These are phyloP conservation scores for Nomada flava DNA, from an alignment of 2,888 invertebrate species.

Conservation along the genomic window DNA sequence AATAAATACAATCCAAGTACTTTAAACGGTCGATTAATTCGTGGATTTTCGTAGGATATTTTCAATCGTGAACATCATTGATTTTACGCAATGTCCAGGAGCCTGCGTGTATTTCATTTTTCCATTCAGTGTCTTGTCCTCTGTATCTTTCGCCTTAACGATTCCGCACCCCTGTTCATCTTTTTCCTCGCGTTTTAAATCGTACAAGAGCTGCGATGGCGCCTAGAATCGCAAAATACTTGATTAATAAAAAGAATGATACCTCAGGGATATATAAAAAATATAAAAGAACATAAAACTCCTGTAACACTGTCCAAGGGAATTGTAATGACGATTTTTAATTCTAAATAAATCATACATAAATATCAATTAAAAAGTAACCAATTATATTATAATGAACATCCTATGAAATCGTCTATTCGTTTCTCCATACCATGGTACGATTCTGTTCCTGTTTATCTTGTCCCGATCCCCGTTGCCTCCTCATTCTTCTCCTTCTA, in stretches of 20 bases:
- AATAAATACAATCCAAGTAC: background rate
- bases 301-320: too few species aligned
- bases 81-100: conserved; percentile 65
- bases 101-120: conserved; percentile 37
- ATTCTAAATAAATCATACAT: too few species aligned
- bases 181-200: conserved; percentile 23
- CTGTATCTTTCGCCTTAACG: conserved; percentile 18
- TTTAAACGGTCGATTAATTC: conserved; percentile 55
- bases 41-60: conserved; percentile 75
- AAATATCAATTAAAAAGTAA: too few species aligned
- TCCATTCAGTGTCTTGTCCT: background rate
- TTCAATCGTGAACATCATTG: conserved; percentile 77
- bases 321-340: too few species aligned
- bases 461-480: conserved; percentile 83
- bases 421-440: conserved; percentile 47
- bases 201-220: conserved; percentile 36
- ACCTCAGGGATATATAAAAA: background rate
- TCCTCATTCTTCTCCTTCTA: conserved; percentile 88
- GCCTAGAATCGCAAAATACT: conserved; percentile 38
- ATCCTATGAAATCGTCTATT: background rate
- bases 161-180: background rate
- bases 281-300: background rate
- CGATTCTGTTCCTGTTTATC: conserved; percentile 52
- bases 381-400: too few species aligned
- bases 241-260: background rate